These are phyloP conservation scores for Caiman crocodilus DNA, from an alignment of 2,797 vertebrate genomes.

Conservation along the genomic window DNA sequence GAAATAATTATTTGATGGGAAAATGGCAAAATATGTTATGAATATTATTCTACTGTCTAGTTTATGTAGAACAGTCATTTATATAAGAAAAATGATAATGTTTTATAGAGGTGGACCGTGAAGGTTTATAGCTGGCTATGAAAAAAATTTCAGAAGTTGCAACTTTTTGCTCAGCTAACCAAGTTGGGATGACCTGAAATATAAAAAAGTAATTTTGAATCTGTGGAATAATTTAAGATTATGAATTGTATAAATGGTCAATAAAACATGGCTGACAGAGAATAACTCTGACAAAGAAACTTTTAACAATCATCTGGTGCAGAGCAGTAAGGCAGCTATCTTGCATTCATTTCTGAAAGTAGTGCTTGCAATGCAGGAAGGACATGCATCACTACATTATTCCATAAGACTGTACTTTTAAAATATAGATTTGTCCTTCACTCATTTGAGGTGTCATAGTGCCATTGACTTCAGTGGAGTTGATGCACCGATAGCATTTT, in stretches of 20 bases:
- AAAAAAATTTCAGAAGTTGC: background rate
- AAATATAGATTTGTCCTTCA: background rate
- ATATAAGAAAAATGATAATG: background rate
- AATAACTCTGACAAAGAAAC: background rate
- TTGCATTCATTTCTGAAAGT: too few relatives aligned
- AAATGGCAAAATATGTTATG: background rate
- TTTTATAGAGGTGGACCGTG: background rate
- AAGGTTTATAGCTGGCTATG: background rate
- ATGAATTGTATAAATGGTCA: background rate
- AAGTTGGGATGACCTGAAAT: background rate
- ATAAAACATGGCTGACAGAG: background rate
- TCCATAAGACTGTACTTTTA: too few relatives aligned
- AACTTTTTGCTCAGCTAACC: background rate
- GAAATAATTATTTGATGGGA: background rate
- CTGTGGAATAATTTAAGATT: background rate
- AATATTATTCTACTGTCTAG: background rate
- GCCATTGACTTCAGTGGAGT: background rate
- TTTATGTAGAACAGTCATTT: background rate
- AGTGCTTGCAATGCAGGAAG: too few relatives aligned
- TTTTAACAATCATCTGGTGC: background rate
- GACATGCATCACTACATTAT: too few relatives aligned
- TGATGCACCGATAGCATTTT: background rate
- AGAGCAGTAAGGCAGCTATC: too few relatives aligned
- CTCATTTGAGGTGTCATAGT: background rate
- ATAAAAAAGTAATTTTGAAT: background rate